phyloP scores from a whole-genome alignment of 2,888 invertebrate species.

The Orthosia gothica region DNA sequence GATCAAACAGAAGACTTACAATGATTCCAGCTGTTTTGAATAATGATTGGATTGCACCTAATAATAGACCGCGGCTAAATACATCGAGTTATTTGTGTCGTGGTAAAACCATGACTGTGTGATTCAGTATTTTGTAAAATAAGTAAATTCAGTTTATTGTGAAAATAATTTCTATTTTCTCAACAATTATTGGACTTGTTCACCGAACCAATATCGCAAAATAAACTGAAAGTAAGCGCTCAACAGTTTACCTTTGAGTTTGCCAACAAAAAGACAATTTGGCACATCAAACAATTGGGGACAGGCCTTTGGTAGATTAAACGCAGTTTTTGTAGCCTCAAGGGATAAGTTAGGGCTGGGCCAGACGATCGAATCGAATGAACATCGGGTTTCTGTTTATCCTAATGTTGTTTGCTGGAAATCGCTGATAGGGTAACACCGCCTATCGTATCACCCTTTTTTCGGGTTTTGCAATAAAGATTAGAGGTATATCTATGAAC shows the following conservation, averaged over 20 bases:
- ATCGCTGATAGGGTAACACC: neutral
- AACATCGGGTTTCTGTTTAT: slow-evolving; percentile 2
- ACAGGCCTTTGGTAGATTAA: slow-evolving; percentile 51
- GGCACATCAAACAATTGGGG: slow-evolving; percentile 52
- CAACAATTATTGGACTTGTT: neutral
- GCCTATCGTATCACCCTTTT: neutral
- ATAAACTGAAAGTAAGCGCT: slow-evolving; percentile 39
- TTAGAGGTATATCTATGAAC: neutral
- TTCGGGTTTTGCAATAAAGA: neutral
- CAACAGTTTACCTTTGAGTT: slow-evolving; percentile 54
- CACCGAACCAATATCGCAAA: slow-evolving; percentile 19
- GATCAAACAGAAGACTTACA: neutral
- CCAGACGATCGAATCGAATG: slow-evolving; percentile 16
- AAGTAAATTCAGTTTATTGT: no score
- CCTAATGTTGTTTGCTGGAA: neutral
- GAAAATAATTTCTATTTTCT: neutral
- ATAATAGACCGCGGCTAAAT: slow-evolving; percentile 2
- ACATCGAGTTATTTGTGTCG: neutral
- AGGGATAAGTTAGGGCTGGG: slow-evolving; percentile 27
- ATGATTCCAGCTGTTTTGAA: slow-evolving; percentile 25
- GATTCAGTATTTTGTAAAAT: neutral
- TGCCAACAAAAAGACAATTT: slow-evolving; percentile 55
- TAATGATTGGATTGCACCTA: slow-evolving; percentile 7
- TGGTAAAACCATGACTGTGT: neutral
- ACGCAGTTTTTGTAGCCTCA: slow-evolving; percentile 49